These are phyloP conservation scores for Rhinolophus ferrumequinum DNA, from an alignment of 2,113 vertebrate genomes.

Conservation along the genomic window DNA sequence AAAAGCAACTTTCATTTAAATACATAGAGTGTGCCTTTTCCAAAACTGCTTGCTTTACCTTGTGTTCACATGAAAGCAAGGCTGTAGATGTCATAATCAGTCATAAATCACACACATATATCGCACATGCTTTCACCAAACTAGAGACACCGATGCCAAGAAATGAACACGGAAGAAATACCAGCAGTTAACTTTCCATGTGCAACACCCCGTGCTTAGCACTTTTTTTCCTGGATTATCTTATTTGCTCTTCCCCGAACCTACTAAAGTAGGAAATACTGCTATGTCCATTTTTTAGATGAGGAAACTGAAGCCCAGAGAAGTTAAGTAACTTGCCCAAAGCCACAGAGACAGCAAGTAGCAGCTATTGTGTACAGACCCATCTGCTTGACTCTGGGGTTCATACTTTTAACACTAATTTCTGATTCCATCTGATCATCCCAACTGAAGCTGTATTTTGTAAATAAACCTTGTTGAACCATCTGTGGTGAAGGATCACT, in stretches of 20 bases:
- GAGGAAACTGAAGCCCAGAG: background rate
- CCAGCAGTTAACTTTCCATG: background rate
- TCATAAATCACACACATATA: background rate
- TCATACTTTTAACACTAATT: background rate
- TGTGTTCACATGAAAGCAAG: background rate
- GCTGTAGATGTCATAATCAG: background rate
- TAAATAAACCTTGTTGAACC: background rate
- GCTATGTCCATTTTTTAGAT: background rate
- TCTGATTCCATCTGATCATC: slow-evolving; percentile 2
- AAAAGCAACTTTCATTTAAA: background rate
- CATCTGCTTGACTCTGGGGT: background rate
- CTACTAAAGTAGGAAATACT: background rate
- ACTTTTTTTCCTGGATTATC: background rate
- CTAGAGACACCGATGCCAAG: background rate
- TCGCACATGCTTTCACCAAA: background rate
- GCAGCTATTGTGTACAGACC: background rate
- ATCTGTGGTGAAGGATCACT: background rate
- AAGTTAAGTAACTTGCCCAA: background rate
- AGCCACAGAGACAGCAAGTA: background rate
- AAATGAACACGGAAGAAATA: background rate
- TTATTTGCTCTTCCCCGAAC: background rate
- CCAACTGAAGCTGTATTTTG: background rate
- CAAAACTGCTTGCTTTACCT: background rate
- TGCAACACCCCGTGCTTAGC: background rate
- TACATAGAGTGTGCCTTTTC: background rate